Evolutionary conservation across 2,888 invertebrate species (phyloP), one percentile per base, ranked within the genome.

Genomic region (Mesorhabditis belari): DNA sequence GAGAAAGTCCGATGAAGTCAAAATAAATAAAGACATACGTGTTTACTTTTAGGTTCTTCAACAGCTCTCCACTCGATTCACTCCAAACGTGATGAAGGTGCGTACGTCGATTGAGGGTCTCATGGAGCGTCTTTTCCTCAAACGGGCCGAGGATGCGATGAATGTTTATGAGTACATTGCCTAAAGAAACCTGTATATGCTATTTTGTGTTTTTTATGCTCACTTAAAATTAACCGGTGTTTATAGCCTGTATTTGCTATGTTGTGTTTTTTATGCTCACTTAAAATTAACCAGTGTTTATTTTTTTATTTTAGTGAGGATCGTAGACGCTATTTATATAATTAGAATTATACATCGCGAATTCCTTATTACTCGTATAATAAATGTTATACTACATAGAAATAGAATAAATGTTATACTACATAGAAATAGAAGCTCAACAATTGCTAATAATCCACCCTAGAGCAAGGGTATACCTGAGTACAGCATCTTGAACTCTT

Each of bases 61-160:
- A 83, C 96, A 98, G 83, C 86, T 98, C 55, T 90, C 91, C 4
- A 87, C 90, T 49, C 87, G 96, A 78, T 99, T 99, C 86, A 96
- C 95, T 84, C 96, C 98, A 26, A 87, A 92, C 83, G 93, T 98
- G 66, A 60, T 68, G 23, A 70, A 81, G 62, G 85, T 85, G 23
- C 87, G 93, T 91, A 95, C 95, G 88, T 96, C 96, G 85, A 98
- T 98, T 85, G 96, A 98, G 85, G 94, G 95, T 80, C 87, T 98
- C 80, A 98, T 98, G 81, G 98, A 98, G 84, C 98, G 98, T 83
- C 98, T 96, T 83, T 98, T 96, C 84, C 84, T 98, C 82, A 93
- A 94, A 82, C 88, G 98, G 81, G 91, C 91, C 70, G 95, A 95
- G 80, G 93, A 92, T 52, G 91, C 93, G 83, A 95, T 94, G 85